phyloP scores from a whole-genome alignment of 2,797 vertebrate species.

The Synaphobranchus kaupii region DNA sequence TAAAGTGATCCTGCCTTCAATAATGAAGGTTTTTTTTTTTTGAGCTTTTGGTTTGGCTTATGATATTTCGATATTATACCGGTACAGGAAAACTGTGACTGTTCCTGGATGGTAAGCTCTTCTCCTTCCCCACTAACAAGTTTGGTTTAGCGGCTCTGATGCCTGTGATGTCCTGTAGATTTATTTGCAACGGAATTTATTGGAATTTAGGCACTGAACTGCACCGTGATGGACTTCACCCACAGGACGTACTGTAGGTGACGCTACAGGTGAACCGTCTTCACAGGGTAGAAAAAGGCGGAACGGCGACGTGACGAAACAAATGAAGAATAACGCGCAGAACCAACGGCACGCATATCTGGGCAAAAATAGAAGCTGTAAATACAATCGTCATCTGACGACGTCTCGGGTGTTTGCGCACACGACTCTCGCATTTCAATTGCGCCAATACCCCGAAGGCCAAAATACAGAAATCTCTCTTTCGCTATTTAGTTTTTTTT shows the following conservation, averaged over 20 bases:
- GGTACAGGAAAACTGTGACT: not conserved
- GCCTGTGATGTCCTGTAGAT: not conserved
- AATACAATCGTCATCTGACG: not conserved
- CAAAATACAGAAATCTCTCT: not conserved
- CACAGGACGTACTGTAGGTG: not conserved
- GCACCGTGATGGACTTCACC: not conserved
- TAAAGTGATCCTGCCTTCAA: not conserved
- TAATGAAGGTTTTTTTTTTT: not conserved
- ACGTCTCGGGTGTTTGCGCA: not conserved
- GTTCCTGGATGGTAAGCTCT: not conserved
- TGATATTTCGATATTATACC: not conserved
- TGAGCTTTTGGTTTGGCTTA: not conserved
- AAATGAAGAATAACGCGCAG: not conserved
- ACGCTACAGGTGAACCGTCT: not conserved
- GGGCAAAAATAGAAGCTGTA: constrained; percentile 5
- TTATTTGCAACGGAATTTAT: not conserved
- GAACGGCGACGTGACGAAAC: not conserved
- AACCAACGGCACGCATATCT: not conserved
- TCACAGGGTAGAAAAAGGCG: not conserved
- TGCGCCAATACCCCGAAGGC: constrained; percentile 6
- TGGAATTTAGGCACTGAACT: not conserved
- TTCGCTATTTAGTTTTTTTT: not conserved
- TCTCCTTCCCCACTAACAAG: not conserved
- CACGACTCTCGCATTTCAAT: not conserved
- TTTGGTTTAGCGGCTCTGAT: not conserved